A percentile compares a stretch with the other conserved stretches of the same genome.
phyloP scores from a whole-genome alignment of 2,797 vertebrate genomes.

The Falco berigora region DNA sequence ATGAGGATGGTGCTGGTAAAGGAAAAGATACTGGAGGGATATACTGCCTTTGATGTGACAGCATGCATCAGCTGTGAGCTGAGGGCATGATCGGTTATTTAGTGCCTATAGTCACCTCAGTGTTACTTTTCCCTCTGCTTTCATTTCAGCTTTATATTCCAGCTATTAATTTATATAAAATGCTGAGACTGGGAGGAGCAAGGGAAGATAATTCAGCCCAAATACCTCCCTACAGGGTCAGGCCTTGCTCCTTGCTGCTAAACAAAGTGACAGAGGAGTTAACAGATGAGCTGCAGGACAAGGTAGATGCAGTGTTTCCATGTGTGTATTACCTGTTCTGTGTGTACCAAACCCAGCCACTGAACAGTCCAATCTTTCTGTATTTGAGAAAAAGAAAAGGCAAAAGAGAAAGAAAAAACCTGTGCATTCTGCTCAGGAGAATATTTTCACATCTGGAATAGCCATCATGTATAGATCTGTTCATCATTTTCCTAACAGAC shows the following conservation, averaged over 20 bases:
- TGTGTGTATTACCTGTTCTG: background rate
- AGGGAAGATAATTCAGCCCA: background rate
- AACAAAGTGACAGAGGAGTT: background rate
- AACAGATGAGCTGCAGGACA: accelerated
- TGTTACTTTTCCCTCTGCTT: background rate
- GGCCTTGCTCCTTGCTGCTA: background rate
- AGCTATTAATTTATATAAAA: background rate
- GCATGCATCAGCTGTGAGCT: background rate
- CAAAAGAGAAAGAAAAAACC: background rate
- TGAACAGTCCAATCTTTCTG: background rate
- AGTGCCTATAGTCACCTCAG: background rate
- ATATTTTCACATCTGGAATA: background rate
- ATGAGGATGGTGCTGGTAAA: background rate
- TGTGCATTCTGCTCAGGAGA: background rate
- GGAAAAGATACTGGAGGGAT: background rate
- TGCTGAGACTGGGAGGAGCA: background rate
- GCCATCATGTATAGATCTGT: background rate
- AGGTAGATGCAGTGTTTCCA: background rate
- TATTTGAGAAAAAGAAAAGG: background rate
- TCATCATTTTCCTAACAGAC: background rate
- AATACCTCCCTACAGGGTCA: background rate
- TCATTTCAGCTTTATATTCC: background rate
- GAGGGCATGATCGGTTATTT: background rate
- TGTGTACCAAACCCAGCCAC: background rate
- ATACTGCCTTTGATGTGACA: background rate